Conservation (phyloP, 2,113 vertebrate genomes). For the Spea multiplicata region DNA sequence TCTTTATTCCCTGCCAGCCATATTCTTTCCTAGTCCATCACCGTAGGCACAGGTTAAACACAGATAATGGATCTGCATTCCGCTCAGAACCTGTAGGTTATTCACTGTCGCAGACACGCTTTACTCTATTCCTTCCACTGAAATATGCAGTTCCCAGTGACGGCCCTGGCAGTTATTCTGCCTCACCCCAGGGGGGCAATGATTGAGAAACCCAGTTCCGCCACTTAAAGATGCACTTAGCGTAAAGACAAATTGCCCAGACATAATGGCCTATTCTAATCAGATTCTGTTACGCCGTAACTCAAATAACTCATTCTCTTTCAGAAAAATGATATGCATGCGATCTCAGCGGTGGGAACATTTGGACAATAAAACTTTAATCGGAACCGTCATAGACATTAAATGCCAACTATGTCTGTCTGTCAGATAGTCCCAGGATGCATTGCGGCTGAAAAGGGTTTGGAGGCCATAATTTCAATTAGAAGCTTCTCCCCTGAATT, state of each 20-base stretch:
- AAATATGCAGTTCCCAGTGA: neutral
- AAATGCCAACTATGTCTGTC: constrained; percentile 2
- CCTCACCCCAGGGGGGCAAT: constrained; percentile 9
- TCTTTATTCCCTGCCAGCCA: no score
- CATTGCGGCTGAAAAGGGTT: neutral
- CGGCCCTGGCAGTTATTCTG: neutral
- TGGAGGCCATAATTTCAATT: no score
- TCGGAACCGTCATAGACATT: constrained; percentile 1
- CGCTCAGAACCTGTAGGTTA: neutral
- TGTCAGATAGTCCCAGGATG: neutral
- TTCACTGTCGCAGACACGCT: neutral
- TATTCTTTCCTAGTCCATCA: no score
- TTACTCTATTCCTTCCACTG: neutral
- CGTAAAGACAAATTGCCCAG: constrained; percentile 26
- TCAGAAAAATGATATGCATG: neutral
- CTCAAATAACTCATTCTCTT: constrained; percentile 3
- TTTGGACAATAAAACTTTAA: constrained; percentile 14
- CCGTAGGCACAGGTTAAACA: no score
- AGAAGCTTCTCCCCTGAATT: no score
- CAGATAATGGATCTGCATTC: no score
- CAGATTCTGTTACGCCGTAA: constrained; percentile 17
- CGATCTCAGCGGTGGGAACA: constrained; percentile 22
- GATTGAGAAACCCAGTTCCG: constrained; percentile 20
- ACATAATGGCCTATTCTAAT: constrained; percentile 36
- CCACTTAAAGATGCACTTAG: constrained; percentile 18